Conservation (phyloP, 2,797 vertebrate genomes). For the Coranthus polyacanthus region DNA sequence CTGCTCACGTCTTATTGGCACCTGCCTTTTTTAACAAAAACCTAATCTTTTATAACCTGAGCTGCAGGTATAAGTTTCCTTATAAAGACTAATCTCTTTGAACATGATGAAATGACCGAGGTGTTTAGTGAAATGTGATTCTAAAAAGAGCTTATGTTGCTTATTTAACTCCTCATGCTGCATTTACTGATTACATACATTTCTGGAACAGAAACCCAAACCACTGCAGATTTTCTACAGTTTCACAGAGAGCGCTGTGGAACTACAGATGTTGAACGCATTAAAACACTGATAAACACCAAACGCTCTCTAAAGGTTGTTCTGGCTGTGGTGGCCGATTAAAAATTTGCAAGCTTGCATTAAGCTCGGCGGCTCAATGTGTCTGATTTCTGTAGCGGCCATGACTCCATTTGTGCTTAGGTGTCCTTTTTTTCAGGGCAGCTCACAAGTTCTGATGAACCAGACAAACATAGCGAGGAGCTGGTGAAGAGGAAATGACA, state of each 20-base stretch:
- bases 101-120: not conserved
- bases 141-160: not conserved
- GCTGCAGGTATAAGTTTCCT: not conserved
- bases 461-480: too few species aligned
- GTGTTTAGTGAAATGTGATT: not conserved
- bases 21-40: not conserved
- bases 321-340: conserved; percentile 4
- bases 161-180: not conserved
- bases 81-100: not conserved
- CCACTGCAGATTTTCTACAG: not conserved
- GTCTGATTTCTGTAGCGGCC: not conserved
- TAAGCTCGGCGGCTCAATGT: not conserved
- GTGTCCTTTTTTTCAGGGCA: not conserved
- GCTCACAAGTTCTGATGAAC: too few species aligned
- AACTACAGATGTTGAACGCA: not conserved
- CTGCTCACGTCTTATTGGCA: too few species aligned
- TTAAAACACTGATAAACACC: not conserved
- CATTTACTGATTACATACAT: not conserved
- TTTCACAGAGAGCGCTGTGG: conserved; percentile 1
- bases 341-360: conserved; percentile 7
- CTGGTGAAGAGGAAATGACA: too few species aligned
- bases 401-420: not conserved
- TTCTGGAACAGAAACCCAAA: conserved; percentile 1
- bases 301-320: conserved; percentile 7
- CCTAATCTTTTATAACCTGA: not conserved